These are phyloP conservation scores for Heptranchias perlo DNA, from an alignment of 2,113 vertebrate genomes.

Conservation along the genomic window DNA sequence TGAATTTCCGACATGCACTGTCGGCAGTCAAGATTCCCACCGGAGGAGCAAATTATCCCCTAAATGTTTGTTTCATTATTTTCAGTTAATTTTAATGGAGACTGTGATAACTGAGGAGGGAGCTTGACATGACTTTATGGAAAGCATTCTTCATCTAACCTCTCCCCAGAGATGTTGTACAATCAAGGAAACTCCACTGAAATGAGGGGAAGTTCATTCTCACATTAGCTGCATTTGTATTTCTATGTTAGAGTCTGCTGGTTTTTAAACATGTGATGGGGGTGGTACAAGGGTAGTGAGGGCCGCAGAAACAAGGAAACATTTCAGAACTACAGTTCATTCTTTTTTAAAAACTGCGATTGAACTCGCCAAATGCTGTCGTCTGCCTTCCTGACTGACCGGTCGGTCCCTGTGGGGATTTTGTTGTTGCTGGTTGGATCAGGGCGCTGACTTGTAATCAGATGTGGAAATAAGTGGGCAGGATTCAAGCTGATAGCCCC, in stretches of 20 bases:
- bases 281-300: not conserved
- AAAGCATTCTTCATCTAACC: not conserved
- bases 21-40: not conserved
- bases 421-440: not conserved
- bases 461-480: not conserved
- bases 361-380: not conserved
- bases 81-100: constrained; percentile 19
- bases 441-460: not conserved
- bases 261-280: not conserved
- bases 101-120: constrained; percentile 18
- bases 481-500: not conserved
- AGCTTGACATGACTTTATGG: not conserved
- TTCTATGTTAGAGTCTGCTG: not conserved
- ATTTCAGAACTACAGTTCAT: not conserved
- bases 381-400: not conserved
- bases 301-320: not conserved
- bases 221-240: not conserved
- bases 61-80: constrained; percentile 3
- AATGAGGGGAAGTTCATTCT: not conserved
- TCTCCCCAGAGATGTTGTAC: not conserved
- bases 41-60: not conserved
- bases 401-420: not conserved
- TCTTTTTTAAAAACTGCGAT: not conserved
- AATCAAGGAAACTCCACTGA: not conserved
- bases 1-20: not conserved